phyloP scores from a whole-genome alignment of 2,113 vertebrate genomes.

The Monopterus albus region DNA sequence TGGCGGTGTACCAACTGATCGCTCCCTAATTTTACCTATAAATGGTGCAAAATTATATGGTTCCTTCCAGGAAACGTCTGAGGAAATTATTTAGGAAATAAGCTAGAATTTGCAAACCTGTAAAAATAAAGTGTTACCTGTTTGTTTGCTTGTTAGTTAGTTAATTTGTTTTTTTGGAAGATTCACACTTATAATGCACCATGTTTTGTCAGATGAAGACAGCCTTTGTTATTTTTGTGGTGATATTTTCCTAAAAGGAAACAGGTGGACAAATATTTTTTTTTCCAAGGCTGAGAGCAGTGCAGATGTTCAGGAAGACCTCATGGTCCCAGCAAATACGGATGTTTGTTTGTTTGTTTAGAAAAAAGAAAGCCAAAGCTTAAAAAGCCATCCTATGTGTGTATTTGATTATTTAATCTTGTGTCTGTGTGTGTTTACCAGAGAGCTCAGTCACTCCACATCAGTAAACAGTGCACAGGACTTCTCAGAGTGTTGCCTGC shows the following conservation, averaged over 20 bases:
- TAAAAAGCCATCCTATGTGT: constrained; percentile 10
- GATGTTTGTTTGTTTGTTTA: not conserved
- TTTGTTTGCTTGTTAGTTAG: no score
- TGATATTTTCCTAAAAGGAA: constrained; percentile 29
- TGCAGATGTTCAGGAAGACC: constrained; percentile 27
- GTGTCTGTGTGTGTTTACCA: constrained; percentile 21
- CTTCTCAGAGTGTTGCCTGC: constrained; percentile 14
- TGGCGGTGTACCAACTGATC: no score
- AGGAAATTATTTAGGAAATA: no score
- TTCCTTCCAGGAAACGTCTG: no score
- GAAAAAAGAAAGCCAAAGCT: constrained; percentile 48
- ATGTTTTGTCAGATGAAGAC: constrained; percentile 9
- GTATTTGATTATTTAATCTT: constrained; percentile 65
- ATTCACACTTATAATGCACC: not conserved
- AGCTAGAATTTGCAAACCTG: no score
- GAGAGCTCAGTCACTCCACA: constrained; percentile 11
- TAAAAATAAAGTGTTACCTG: no score
- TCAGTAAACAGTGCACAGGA: not conserved
- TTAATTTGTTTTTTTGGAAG: not conserved
- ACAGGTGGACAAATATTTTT: constrained; percentile 6
- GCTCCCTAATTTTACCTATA: no score
- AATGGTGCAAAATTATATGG: no score
- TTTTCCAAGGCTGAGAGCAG: constrained; percentile 4
- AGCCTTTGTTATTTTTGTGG: not conserved
- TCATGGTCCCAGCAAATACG: constrained; percentile 6